Base-by-base conservation (phyloP, 2,888 invertebrate genomes). In the Drosophila diplacantha region DNA sequence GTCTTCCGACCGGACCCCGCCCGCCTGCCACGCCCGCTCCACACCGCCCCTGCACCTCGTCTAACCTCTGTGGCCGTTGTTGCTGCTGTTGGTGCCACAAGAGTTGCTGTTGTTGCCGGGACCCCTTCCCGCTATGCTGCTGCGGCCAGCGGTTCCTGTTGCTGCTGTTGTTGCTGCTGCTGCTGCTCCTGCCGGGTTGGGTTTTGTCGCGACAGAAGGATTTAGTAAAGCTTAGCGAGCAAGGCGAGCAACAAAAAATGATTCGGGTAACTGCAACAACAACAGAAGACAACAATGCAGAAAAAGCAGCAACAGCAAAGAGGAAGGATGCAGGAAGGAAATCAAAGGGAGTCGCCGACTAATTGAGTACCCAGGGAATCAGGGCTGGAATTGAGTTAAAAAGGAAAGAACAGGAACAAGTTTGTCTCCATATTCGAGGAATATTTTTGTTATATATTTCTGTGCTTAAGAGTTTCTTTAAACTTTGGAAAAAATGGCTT, bases 151-250 rank as follows among this genome's bases (percentile, higher is more conserved):
- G 51, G 70, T 60, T 65, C 52, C 50, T 73, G 61, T 49, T 68
- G 49, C 60, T 55, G 47, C 20, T 58, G 70, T 39, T 37, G 35
- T 16, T 37, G 37, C 1, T 16, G 35, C 24, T 58, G 70, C 43
- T 39, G 22, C 14, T 37, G 18, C 6, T 65, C 58, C 39, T 66
- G 58, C 31, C 44, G 20, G 18, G 31, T 65, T 66, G 43, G 57
- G 76, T 60, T 66, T 53, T 75, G 82, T 70, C 68, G 76, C 70
- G 67, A 74, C 76, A 76, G 74, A 65, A 71, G 73, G 69, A 77
- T 74, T 75, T 80, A 80, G 81, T 74, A 70, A 64, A 74, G 77
- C 80, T 80, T 74, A 75, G 72, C 69, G 64, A 46, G 44, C 55
- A 79, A 29, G 71, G 50, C 69, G 62, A 60, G 60, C 47, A 41